Evolutionary conservation across 2,888 invertebrate species (phyloP), one percentile per base, ranked within the genome.

Genomic region (Phyllotreta cruciferae): DNA sequence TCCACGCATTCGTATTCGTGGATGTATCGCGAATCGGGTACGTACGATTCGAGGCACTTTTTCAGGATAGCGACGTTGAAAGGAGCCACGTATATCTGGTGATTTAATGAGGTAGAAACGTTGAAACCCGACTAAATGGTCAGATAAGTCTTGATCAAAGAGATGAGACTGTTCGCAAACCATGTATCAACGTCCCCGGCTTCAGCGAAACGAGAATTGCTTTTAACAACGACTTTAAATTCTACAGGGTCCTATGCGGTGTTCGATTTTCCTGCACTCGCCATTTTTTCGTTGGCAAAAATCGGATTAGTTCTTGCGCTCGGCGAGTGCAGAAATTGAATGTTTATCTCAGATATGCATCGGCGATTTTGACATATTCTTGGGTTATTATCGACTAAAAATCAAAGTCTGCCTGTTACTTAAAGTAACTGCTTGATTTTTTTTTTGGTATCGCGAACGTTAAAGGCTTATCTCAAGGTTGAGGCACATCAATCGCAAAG

Each of bases 81-180:
- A 71, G 67, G 68, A 66, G 68, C 70, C 70, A 66, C 69, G 70
- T 71, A 68, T 68, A 69, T 69, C 64, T 63, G 67, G 67, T 71
- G 71, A 73, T 73, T 73, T 73, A 73, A 73, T 73, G 73, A 73
- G 71, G 71, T 68, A 71, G 73, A 70, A 73, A 69, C 70, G 68
- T 65, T 68, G 73, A 71, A 71, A 69, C 71, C 68, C 69, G 69
- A 68, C 66, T 72, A 73, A 73, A 73, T 64, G 73, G 71, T 71
- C 70, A 69, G 73, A 72, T 72, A 73, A 72, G 71, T 71, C 67
- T 73, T 71, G 73, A 73, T 73, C 71, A 73, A 73, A 73, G 71
- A 70, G 70, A 73, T 70, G 73, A 70, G 70, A 67, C 71, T 68
- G 56, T 66, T 68, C 68, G 68, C 68, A 61, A 71, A 70, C 70